Base-by-base conservation (phyloP, 1,140 invertebrate species). In the Eumeta japonica region DNA sequence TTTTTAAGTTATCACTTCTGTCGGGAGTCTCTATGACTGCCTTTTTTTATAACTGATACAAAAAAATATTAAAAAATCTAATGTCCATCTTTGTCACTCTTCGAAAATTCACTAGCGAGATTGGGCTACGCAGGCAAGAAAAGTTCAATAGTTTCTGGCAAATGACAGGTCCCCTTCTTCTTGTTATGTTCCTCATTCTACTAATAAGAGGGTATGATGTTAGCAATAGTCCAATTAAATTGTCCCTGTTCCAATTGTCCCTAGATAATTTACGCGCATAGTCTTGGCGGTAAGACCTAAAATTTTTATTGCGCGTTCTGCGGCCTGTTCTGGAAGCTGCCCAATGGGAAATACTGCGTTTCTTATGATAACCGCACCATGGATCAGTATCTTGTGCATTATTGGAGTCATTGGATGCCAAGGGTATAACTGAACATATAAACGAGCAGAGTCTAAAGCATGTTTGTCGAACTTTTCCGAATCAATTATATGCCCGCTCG, bases 351-450 rank as follows among this genome's bases (percentile, higher is more conserved):
- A 12, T 24, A 51, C 16, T 2, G 45, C 42, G 43, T 24, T 14
- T 46, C 49, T n/a, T n/a, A n/a, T n/a, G n/a, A n/a, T n/a, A n/a
- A n/a, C n/a, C n/a, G n/a, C n/a, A n/a, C n/a, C n/a, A 41, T 58
- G 51, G 7, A 56, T 28, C 14, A 62, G 31, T 20, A 62, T 46
- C 46, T 62, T 63, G 29, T 62, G 60, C 16, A 62, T 17, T 10
- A 45, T 54, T 4, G 48, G 45, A 13, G 50, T 54, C 57, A 63
- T n/a, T n/a, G n/a, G n/a, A n/a, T n/a, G n/a, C n/a, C n/a, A n/a
- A n/a, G n/a, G n/a, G n/a, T n/a, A n/a, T n/a, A n/a, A n/a, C n/a
- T n/a, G n/a, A n/a, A n/a, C n/a, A n/a, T n/a, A n/a, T n/a, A n/a
- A n/a, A n/a, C 61, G 10, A 45, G 46, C 35, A 16, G 39, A 48